These are phyloP conservation scores for Psococerastis gibbosa DNA, from an alignment of 2,888 invertebrate species.

Conservation along the genomic window DNA sequence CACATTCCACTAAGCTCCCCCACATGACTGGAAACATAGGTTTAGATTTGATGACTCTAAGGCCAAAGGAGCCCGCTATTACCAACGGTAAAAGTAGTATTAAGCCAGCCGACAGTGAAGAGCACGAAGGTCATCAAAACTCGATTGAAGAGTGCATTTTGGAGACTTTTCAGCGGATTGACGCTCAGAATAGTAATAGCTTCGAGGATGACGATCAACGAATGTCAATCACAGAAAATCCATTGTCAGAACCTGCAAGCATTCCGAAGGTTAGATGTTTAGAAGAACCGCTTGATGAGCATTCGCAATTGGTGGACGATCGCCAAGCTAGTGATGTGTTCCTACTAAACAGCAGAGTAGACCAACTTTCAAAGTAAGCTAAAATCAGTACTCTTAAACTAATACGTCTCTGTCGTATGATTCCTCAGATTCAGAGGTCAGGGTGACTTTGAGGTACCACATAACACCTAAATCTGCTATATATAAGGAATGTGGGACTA, in stretches of 20 bases:
- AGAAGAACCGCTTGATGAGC: background rate
- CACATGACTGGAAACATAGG: background rate
- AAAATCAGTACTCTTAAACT: too few species aligned
- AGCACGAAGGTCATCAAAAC: background rate
- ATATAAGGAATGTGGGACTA: too few species aligned
- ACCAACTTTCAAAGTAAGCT: conserved; percentile 7
- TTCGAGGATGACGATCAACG: conserved; percentile 1
- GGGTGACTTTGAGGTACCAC: too few species aligned
- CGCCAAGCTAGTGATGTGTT: background rate
- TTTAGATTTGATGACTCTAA: conserved; percentile 6
- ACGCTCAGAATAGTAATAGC: conserved; percentile 8
- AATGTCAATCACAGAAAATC: conserved; percentile 7
- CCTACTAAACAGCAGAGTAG: conserved; percentile 2
- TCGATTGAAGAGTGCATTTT: conserved; percentile 6
- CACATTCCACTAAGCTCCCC: background rate
- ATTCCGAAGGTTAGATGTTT: background rate
- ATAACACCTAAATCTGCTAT: too few species aligned
- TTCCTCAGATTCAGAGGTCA: too few species aligned
- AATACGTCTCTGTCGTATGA: too few species aligned
- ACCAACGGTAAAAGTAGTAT: background rate
- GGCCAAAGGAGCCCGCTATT: conserved; percentile 2
- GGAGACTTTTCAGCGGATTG: conserved; percentile 8
- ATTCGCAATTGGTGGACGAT: too few species aligned
- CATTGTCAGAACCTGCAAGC: conserved; percentile 1
- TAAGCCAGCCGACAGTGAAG: background rate